Conservation (phyloP, 2,888 invertebrate species). For the Acanthosepion esculentum region DNA sequence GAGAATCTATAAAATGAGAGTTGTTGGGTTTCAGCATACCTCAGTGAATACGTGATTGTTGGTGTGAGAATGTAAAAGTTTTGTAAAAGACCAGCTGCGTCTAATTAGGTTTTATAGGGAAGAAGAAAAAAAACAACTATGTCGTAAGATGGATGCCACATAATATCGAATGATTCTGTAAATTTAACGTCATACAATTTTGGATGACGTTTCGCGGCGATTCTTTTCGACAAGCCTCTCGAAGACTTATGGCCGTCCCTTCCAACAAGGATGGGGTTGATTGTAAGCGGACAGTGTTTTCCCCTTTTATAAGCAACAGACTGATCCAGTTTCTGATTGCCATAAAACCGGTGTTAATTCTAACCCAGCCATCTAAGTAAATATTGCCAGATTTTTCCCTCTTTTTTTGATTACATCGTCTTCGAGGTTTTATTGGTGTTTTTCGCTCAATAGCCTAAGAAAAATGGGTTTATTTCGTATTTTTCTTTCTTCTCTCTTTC, state of each 20-base stretch:
- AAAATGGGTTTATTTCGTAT: not conserved
- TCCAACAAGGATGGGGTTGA: not conserved
- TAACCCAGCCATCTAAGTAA: not conserved
- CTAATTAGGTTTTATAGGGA: not conserved
- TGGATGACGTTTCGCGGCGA: not conserved
- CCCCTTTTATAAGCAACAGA: not conserved
- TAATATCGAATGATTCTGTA: not conserved
- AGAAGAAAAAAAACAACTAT: not conserved
- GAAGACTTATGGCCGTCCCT: not conserved
- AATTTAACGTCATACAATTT: not conserved
- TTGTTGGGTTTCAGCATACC: not conserved
- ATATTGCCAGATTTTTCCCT: not conserved
- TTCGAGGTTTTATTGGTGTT: not conserved
- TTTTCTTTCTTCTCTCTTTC: not conserved
- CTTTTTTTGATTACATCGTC: not conserved
- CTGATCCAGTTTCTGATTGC: not conserved
- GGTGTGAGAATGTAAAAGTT: not conserved
- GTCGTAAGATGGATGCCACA: not conserved
- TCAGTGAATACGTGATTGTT: not conserved
- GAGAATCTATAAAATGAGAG: not conserved
- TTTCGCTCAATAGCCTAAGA: not conserved
- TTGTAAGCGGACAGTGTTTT: not conserved
- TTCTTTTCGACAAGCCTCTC: not conserved
- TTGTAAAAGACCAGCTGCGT: not conserved
- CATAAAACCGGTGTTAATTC: not conserved